Base-by-base conservation (phyloP, 2,888 invertebrate genomes). In the Leistus spinibarbis region DNA sequence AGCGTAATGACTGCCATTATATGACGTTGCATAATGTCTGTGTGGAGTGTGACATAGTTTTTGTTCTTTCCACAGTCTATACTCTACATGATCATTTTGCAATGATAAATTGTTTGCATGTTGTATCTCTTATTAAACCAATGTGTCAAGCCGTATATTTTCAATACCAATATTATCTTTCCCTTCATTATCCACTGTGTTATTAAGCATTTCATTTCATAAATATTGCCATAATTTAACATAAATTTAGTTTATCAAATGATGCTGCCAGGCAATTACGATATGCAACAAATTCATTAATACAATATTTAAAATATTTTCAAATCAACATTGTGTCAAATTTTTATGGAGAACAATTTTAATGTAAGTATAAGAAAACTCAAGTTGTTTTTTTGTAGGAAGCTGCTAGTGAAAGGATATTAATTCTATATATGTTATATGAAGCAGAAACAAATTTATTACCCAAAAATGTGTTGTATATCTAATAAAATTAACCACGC, bases 31-130 rank as follows among this genome's bases (percentile, higher is more conserved):
- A 70, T 66, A 72, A 72, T 72, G 56, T 19, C 13, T 60, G 22
- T 60, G 60, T 27, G 23, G 27, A 57, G 40, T 65, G 57, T 72
- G 72, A 72, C 72, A 72, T 60, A 72, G 72, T 72, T 71, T 27
- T 72, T 66, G 56, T 66, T 66, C 40, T 40, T 40, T 40, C 40
- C 40, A 40, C 13, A 40, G 40, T 40, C 40, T 17, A 27, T 16
- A 24, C 56, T 40, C 40, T 17, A 27, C 20, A 24, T 65, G 57
- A 24, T 72, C 22, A 72, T 72, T 72, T 66, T 66, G 72, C 60
- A 72, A 72, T 40, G 57, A 72, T 27, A 64, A 64, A 27, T 66
- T 66, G 16, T 24, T 72, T 56, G 20, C 27, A 24, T 65, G 16
- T 54, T 40, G 5, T 40, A 40, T 40, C 40, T 40, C 40, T 40